Base-by-base conservation (phyloP, 2,888 invertebrate genomes). In the Cynaeus angustus region DNA sequence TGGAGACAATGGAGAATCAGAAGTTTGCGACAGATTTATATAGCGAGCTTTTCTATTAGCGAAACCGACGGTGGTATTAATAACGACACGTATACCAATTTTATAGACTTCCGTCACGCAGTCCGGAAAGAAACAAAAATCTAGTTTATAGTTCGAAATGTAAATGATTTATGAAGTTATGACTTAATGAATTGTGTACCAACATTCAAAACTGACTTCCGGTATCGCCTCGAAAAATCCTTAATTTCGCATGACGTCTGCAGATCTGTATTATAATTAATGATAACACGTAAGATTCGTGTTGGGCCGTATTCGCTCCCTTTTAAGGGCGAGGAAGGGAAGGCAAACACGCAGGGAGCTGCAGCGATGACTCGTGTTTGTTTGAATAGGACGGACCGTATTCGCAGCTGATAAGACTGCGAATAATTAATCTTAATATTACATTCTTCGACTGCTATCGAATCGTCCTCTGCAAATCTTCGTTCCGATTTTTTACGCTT, bases 361-460 rank as follows among this genome's bases (percentile, higher is more conserved):
- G 21, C 56, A 64, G 75, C 74, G 80, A 83, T 83, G 83, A 83
- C 81, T 83, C 79, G 80, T 78, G 80, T 81, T 81, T 83, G 83
- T 84, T 84, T 83, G 83, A 82, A 83, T 81, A 83, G 84, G 83
- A 83, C 82, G 78, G 75, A 75, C 80, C 75, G 79, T 74, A 78
- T 77, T 76, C 80, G 78, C 75, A 71, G 77, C 78, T 79, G 81
- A 82, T 82, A 81, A 82, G 81, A 75, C 76, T 70, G 66, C 74
- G 67, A 68, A 82, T 83, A 82, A 84, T 84, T 84, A 84, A 84
- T 84, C 84, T 84, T 84, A 82, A 84, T 84, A 84, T 83, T 81
- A 78, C 81, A 83, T 84, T 83, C 83, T 82, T 81, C 81, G 76
- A 82, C 83, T 82, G 82, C 76, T 79, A 37, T 45, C 30, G 43